Conservation (phyloP, 2,113 vertebrate genomes). For the Gymnorhina tibicen region DNA sequence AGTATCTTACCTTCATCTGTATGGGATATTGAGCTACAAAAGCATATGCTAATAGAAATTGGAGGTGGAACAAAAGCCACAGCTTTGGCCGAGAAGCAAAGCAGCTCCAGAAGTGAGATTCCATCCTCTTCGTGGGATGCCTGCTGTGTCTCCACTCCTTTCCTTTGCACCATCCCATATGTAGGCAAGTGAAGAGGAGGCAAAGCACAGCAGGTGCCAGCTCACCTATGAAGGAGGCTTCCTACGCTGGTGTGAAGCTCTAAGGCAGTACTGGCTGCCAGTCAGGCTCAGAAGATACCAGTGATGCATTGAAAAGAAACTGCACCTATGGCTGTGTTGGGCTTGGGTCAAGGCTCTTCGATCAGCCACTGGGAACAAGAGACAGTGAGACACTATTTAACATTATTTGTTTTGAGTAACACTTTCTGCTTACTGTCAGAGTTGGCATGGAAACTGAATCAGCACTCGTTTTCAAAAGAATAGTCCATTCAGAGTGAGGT, state of each 20-base stretch:
- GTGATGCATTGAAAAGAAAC: neutral
- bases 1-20: neutral
- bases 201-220: neutral
- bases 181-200: neutral
- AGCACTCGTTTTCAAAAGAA: neutral
- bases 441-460: conserved; percentile 62
- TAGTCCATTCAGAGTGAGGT: neutral
- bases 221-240: neutral
- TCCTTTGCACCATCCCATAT: neutral
- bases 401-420: conserved; percentile 21
- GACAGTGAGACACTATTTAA: neutral
- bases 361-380: neutral
- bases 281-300: neutral
- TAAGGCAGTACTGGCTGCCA: neutral
- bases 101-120: neutral
- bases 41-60: neutral
- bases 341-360: neutral
- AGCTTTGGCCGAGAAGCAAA: neutral
- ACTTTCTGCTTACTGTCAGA: conserved; percentile 25
- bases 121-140: neutral
- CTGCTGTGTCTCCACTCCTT: neutral
- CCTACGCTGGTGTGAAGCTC: neutral
- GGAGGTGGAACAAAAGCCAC: neutral
- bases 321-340: neutral
- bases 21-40: neutral